A percentile compares a stretch with the other conserved stretches of the same genome.
Conservation (phyloP, 2,888 invertebrate species). For the Spisula solida region DNA sequence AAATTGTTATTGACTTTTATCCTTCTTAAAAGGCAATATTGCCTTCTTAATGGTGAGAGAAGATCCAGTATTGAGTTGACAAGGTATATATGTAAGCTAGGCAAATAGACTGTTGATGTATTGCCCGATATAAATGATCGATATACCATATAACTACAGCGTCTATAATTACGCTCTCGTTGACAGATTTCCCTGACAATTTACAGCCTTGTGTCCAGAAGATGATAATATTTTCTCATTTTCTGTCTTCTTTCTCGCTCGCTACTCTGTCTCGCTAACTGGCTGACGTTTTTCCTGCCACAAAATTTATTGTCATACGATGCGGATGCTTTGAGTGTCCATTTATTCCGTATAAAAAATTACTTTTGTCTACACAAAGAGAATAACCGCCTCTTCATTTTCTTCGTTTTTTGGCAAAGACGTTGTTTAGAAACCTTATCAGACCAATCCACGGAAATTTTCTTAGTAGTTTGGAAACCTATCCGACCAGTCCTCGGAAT, state of each 20-base stretch:
- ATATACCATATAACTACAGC: background rate
- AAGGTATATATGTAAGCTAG: background rate
- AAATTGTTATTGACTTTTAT: constrained; percentile 11
- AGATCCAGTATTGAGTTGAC: background rate
- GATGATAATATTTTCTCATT: constrained; percentile 11
- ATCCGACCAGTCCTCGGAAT: too few relatives aligned
- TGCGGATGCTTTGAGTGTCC: too few relatives aligned
- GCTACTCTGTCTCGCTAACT: background rate
- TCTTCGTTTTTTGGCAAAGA: too few relatives aligned
- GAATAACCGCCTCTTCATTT: too few relatives aligned
- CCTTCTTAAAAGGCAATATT: background rate
- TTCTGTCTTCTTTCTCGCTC: background rate
- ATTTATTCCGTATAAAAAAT: too few relatives aligned
- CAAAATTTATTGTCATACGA: too few relatives aligned
- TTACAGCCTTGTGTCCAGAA: background rate
- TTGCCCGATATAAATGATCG: background rate
- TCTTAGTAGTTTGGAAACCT: too few relatives aligned
- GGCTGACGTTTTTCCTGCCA: too few relatives aligned
- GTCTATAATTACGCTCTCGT: background rate
- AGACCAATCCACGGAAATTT: too few relatives aligned
- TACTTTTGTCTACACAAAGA: too few relatives aligned
- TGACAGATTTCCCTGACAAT: background rate
- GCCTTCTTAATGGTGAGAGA: background rate
- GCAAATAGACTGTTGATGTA: background rate
- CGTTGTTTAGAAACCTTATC: too few relatives aligned